These are phyloP conservation scores for Pyrrhia umbra DNA, from an alignment of 2,888 invertebrate genomes.

Conservation along the genomic window DNA sequence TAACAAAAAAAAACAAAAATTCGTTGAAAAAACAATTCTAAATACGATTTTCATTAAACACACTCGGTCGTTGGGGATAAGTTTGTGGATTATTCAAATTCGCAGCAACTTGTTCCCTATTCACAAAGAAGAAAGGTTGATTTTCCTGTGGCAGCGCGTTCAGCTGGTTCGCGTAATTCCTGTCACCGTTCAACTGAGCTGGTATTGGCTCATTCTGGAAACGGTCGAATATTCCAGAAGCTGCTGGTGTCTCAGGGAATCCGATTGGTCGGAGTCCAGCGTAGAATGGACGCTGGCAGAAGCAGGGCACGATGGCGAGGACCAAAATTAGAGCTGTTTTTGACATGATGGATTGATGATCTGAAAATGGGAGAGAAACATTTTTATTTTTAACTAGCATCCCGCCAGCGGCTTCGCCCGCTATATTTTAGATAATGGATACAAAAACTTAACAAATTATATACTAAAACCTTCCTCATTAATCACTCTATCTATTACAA, in stretches of 20 bases:
- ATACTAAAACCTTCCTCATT: too few species aligned
- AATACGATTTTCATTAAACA: constrained; percentile 45
- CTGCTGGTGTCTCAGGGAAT: constrained; percentile 24
- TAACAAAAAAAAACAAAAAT: background rate
- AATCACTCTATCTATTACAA: too few species aligned
- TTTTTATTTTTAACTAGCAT: background rate
- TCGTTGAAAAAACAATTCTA: background rate
- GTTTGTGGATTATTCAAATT: constrained; percentile 50
- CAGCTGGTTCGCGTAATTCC: constrained; percentile 67
- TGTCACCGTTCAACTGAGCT: constrained; percentile 55
- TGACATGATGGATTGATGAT: constrained; percentile 34
- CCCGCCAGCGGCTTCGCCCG: too few species aligned
- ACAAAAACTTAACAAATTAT: too few species aligned
- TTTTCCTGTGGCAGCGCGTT: constrained; percentile 58
- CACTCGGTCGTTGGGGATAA: constrained; percentile 53
- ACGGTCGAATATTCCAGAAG: constrained; percentile 28
- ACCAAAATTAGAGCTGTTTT: constrained; percentile 33
- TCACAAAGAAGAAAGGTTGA: constrained; percentile 55
- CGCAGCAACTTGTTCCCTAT: constrained; percentile 68
- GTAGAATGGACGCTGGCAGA: constrained; percentile 90
- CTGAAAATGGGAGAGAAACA: constrained; percentile 29
- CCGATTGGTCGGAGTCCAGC: constrained; percentile 72
- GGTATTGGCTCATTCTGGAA: constrained; percentile 40
- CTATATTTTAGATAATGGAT: too few species aligned
- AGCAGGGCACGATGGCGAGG: constrained; percentile 48